Evolutionary conservation across 2,888 invertebrate genomes (phyloP), one percentile per base, ranked within the genome.

Genomic region (Pomacea canaliculata): DNA sequence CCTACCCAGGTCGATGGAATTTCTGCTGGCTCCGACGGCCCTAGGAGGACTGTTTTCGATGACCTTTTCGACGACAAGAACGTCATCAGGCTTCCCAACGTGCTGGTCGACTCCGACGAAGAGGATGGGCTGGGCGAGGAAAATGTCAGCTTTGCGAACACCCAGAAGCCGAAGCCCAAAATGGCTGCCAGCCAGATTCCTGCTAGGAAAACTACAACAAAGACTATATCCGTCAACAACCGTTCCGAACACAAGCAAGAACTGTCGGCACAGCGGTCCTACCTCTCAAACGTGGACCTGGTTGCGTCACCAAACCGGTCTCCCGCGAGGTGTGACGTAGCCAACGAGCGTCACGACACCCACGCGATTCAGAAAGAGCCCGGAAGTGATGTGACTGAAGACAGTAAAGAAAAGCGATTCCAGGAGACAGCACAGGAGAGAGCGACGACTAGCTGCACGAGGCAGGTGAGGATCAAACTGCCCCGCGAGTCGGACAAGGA

Each of bases 71-170:
- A 69, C n/a, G 27, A 23, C 5, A 74, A 69, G 62, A 69, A 69
- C 51, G 63, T 69, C 23, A 74, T 74, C 13, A 68, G 74, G 4
- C 69, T 74, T 48, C 74, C 74, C n/a, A 27, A 51, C 62, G 74
- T 74, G 19, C 60, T 49, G 48, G 69, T 69, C 23, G 74, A 74
- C 12, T 74, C 74, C 9, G 74, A 74, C n/a, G 67, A 74, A 27
- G 74, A 74, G 49, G 74, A 74, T 67, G 18, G 9, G 48, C 13
- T 8, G 1, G 68, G 12, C 37, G 48, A n/a, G 9, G 37, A 68
- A 68, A 7, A 46, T 37, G 13, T 16, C 27, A 12, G 12, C n/a
- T 8, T 23, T 19, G 10, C 63, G 19, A 63, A 1, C 7, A 12
- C 63, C 63, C 63, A 23, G 63, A n/a, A 12, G 5, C 63, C 51